phyloP scores from a whole-genome alignment of 2,888 invertebrate genomes.

The Epistrophella euchroma region DNA sequence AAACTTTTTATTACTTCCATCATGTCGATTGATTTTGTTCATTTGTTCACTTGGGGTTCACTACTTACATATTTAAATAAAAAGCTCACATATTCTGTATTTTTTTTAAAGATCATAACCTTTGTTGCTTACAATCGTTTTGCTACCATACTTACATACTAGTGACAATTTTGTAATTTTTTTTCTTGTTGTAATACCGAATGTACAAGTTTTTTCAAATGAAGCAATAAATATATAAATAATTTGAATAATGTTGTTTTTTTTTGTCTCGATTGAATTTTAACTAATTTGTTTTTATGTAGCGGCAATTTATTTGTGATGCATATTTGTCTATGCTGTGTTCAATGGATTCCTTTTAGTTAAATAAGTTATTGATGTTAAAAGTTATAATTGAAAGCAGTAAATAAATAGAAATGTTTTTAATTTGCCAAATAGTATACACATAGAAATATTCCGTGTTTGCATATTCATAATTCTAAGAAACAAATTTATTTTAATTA shows the following conservation, averaged over 20 bases:
- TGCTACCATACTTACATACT: background rate
- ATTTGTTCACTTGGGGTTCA: background rate
- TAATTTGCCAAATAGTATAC: slow-evolving; percentile 76
- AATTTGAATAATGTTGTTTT: slow-evolving; percentile 30
- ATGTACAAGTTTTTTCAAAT: slow-evolving; percentile 33
- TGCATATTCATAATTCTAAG: slow-evolving; percentile 56
- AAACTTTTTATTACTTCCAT: too few relatives aligned
- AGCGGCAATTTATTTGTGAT: background rate
- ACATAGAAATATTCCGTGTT: slow-evolving; percentile 32
- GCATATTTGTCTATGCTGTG: slow-evolving; percentile 3
- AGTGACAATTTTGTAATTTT: background rate
- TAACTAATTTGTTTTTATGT: background rate
- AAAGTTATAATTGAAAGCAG: slow-evolving; percentile 16
- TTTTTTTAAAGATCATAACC: background rate
- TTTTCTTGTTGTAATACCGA: slow-evolving; percentile 26
- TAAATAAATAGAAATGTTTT: slow-evolving; percentile 69
- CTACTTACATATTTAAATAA: background rate
- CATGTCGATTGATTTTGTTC: background rate
- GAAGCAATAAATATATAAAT: slow-evolving; percentile 37
- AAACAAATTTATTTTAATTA: background rate
- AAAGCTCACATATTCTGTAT: background rate
- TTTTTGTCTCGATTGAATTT: slow-evolving; percentile 7
- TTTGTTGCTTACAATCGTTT: background rate
- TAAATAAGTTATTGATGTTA: background rate
- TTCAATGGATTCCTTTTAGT: background rate